Evolutionary conservation across 2,797 vertebrate species (phyloP).

Genomic region (Anomalospiza imberbis): DNA sequence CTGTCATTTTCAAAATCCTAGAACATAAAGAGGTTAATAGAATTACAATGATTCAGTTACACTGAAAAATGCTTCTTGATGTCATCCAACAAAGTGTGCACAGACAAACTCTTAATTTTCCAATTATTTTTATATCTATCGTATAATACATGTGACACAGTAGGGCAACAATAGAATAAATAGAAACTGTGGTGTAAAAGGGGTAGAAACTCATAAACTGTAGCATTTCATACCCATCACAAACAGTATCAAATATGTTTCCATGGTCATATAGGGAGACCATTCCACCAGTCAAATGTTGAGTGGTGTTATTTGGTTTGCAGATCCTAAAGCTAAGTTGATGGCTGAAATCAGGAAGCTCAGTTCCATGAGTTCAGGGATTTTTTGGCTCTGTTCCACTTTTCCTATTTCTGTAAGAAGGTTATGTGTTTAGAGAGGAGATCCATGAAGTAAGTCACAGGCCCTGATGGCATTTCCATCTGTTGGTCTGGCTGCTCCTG

Average conservation of each 20-base stretch:
- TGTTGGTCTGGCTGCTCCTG: background rate
- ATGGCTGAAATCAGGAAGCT: background rate
- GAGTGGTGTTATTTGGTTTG: background rate
- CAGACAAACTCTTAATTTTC: background rate
- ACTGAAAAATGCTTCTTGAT: background rate
- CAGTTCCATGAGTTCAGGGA: background rate
- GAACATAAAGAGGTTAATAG: background rate
- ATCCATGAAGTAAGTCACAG: background rate
- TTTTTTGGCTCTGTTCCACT: background rate
- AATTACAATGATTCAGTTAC: background rate
- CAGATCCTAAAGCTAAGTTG: background rate
- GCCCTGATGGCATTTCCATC: background rate
- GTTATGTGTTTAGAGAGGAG: background rate
- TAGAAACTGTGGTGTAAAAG: background rate
- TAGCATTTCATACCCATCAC: background rate
- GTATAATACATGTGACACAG: accelerated
- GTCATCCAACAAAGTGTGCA: background rate
- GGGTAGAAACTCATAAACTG: background rate
- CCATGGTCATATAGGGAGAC: background rate
- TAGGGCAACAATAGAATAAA: accelerated
- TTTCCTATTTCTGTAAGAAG: background rate
- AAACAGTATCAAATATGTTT: background rate
- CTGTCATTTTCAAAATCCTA: background rate
- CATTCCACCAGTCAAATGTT: background rate
- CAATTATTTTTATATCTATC: background rate